Base-by-base conservation (phyloP, 2,797 vertebrate genomes). In the Notamacropus eugenii region DNA sequence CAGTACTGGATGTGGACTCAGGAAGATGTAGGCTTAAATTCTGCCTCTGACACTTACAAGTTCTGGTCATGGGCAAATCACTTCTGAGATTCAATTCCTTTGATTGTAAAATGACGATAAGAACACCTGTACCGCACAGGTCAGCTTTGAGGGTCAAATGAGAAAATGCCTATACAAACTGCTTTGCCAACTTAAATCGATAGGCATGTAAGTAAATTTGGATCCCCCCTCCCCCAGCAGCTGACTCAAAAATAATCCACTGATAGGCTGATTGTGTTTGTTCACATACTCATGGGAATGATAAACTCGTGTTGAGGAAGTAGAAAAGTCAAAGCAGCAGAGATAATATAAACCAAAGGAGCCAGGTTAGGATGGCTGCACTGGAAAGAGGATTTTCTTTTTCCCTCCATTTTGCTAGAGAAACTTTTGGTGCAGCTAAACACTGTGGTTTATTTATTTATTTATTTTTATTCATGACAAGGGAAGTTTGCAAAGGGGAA, bases 351-450 rank as follows among this genome's bases (percentile, higher is more conserved):
- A 92, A 95, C 12, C n/a, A 92, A 50, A 58, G 54, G 82, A n/a
- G 92, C 93, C 34, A 55, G 93, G 95, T 50, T 2, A 82, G 24
- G 19, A 10, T 82, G 31, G 67, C 67, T 55, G 34, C 92, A 50
- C 22, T 40, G 55, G 12, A 96, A 94, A 91, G 0, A 9, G 62
- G 91, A 40, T 93, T 67, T 93, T 74, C 55, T 24, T 95, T n/a
- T 91, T 95, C 67, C 13, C 92, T 87, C 5, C 94, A 92, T 27
- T 90, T 6, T 93, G 95, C 90, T 58, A 96, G 56, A 57, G 58
- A 82, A 90, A 55, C 90, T 67, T 93, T 95, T 55, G n/a, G 67
- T 40, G 46, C n/a, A 54, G 74, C 87, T 50, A 96, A 94, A 92
- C 27, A 58, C 94, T 54, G 34, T 46, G 52, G 52, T 94, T 92